Evolutionary conservation across 2,888 invertebrate genomes (phyloP), one percentile per base, ranked within the genome.

Genomic region (Trimorus sp.): DNA sequence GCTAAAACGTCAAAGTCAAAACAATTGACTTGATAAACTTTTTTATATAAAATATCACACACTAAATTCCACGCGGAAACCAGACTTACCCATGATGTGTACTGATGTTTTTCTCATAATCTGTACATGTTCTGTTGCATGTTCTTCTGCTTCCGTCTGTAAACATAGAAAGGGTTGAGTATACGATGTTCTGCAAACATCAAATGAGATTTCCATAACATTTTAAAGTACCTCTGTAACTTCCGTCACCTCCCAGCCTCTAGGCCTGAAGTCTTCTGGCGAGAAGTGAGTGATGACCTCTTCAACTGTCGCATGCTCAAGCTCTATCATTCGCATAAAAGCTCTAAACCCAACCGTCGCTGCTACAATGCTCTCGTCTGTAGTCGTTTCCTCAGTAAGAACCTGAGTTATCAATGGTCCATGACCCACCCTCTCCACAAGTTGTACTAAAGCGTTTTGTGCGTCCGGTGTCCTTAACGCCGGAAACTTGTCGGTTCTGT

Each of bases 311-410:
- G 95, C 95, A 88, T 96, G 95, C 88, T 95, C 95, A 76, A 95
- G 93, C 89, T 96, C 96, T 8, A 97, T 95, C 96, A 97, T 96
- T 88, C 95, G 95, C 92, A 97, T 95, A 90, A 97, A 96, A 7
- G 97, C 97, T 84, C 95, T 94, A 92, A 97, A 97, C 11, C 97
- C 97, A 65, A 96, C 96, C 66, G 96, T 96, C 0, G 96, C 95
- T 4, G 96, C 96, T 26, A 96, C 93, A 26, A 95, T 92, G 73
- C 95, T 94, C 90, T 97, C 96, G 89, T 96, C 96, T 66, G 95
- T 94, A 0, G 95, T 93, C 0, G 95, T 95, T 90, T 96, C 96
- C 92, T 97, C 96, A 0, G 96, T 95, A 65, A 97, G 93, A 63
- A 97, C 96, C 91, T 97, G 95, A 0, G 96, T 95, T 77, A 97